Percentiles rank a stretch among this genome's conserved stretches.
phyloP scores from a whole-genome alignment of 2,888 invertebrate species.

The Acholoe squamosa region DNA sequence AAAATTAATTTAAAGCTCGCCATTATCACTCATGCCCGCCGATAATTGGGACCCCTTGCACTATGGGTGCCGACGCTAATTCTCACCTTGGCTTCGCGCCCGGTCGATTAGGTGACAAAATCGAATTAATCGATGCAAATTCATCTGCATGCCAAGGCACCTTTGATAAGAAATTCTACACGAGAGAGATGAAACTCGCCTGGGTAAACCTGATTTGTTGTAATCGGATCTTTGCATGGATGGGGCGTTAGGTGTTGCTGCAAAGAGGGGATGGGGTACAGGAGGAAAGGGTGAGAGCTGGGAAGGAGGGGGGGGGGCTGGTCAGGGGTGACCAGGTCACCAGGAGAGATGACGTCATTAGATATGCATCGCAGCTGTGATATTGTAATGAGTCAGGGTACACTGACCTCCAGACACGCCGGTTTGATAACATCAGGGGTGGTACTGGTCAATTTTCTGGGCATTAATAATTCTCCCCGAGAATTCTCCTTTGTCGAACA shows the following conservation, averaged over 20 bases:
- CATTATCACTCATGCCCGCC: background rate
- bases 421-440: no score
- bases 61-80: background rate
- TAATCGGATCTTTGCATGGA: slow-evolving; percentile 49
- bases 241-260: slow-evolving; percentile 24
- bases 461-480: no score
- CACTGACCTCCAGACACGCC: background rate
- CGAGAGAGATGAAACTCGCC: slow-evolving; percentile 14
- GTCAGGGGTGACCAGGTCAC: slow-evolving; percentile 42
- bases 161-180: slow-evolving; percentile 1
- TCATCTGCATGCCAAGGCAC: background rate
- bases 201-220: slow-evolving; percentile 53
- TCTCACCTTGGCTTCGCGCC: slow-evolving; percentile 30
- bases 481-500: no score
- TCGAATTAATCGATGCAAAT: slow-evolving; percentile 59
- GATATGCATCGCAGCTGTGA: slow-evolving; percentile 6
- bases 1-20: slow-evolving; percentile 31
- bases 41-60: slow-evolving; percentile 34
- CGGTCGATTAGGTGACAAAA: slow-evolving; percentile 44
- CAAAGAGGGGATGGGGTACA: background rate
- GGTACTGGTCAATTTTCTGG: no score
- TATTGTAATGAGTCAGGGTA: slow-evolving; percentile 34
- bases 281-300: slow-evolving; percentile 1
- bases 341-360: background rate
- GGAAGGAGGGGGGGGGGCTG: background rate